Evolutionary conservation across 2,888 invertebrate species (phyloP).

Genomic region (Drosophila parthenogenetica): DNA sequence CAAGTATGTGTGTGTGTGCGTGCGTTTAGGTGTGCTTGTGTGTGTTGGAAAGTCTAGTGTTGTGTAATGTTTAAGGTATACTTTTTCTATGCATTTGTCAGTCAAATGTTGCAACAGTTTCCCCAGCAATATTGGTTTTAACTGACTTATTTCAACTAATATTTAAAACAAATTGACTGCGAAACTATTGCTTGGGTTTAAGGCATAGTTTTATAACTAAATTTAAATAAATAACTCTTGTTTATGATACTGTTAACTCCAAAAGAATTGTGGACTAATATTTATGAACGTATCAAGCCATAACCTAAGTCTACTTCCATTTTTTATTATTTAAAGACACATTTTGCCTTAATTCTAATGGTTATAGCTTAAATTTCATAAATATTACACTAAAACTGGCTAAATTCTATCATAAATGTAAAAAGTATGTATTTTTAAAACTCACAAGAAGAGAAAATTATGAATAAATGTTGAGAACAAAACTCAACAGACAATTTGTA

Average conservation of each 20-base stretch:
- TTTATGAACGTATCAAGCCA: neutral
- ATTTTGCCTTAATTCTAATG: no score
- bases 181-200: neutral
- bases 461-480: slow-evolving; percentile 9
- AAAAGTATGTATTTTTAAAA: slow-evolving; percentile 1
- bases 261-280: no score
- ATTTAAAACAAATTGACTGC: slow-evolving; percentile 3
- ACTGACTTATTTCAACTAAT: slow-evolving; percentile 2
- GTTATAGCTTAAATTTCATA: neutral
- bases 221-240: no score
- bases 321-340: neutral
- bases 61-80: neutral
- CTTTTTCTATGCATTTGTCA: slow-evolving; percentile 10
- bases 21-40: slow-evolving; percentile 4
- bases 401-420: slow-evolving; percentile 10
- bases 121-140: slow-evolving; percentile 6
- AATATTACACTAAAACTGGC: neutral
- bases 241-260: no score
- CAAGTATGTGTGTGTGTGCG: slow-evolving; percentile 14
- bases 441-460: slow-evolving; percentile 13
- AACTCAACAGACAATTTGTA: slow-evolving; percentile 33
- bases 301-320: no score
- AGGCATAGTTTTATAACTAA: neutral
- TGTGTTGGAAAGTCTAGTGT: slow-evolving; percentile 6
- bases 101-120: slow-evolving; percentile 5